phyloP scores from a whole-genome alignment of 2,888 invertebrate genomes.

The Idaea aversata region DNA sequence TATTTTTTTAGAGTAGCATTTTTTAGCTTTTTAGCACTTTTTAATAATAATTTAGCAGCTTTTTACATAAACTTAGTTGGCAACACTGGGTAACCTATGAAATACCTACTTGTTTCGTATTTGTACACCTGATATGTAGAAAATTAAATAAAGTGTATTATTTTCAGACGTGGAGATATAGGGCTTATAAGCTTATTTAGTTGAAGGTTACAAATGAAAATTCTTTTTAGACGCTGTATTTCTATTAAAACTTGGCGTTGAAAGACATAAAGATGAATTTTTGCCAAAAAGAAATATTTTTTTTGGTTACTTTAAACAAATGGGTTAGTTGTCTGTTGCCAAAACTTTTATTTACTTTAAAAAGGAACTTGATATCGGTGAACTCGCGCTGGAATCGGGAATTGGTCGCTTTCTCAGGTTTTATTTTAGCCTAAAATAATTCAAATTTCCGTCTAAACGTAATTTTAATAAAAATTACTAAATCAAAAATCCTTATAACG shows the following conservation, averaged over 20 bases:
- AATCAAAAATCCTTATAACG: background rate
- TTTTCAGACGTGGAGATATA: background rate
- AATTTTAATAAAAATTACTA: background rate
- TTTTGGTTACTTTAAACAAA: background rate
- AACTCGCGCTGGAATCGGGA: too few relatives aligned
- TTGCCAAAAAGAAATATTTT: background rate
- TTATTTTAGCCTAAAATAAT: background rate
- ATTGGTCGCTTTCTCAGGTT: too few relatives aligned
- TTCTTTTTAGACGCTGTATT: background rate
- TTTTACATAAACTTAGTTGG: too few relatives aligned
- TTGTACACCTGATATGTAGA: background rate
- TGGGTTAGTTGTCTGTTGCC: too few relatives aligned
- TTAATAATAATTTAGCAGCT: too few relatives aligned
- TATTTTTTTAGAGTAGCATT: too few relatives aligned
- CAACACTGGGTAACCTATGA: background rate
- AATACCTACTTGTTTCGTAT: background rate
- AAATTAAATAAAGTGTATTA: background rate
- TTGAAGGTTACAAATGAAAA: background rate
- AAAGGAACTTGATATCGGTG: too few relatives aligned
- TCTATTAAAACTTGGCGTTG: background rate
- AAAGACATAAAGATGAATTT: background rate
- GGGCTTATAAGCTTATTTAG: background rate
- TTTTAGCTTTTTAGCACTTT: too few relatives aligned
- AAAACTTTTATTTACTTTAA: too few relatives aligned
- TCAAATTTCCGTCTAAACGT: background rate